Percentiles rank a stretch among this genome's conserved stretches.
These are phyloP conservation scores for Gnathonemus echidnorhynchus DNA, from an alignment of 2,113 vertebrate species.

Conservation along the genomic window DNA sequence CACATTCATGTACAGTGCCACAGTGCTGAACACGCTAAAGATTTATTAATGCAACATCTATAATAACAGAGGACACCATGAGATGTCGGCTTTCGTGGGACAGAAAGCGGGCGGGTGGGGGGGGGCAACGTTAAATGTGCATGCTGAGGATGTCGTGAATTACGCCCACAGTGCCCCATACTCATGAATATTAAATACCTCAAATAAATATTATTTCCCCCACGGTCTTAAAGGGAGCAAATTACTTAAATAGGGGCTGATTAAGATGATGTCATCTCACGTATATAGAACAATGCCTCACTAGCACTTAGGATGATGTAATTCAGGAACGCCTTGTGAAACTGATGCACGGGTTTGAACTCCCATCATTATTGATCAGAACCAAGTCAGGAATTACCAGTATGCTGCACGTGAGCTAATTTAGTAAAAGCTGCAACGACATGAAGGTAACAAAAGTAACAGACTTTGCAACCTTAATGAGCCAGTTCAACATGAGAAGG, in stretches of 20 bases:
- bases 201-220: conserved; percentile 63
- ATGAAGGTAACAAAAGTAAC: not conserved
- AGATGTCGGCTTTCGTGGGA: not conserved
- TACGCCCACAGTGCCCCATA: conserved; percentile 38
- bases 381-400: conserved; percentile 44
- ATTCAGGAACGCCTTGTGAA: conserved; percentile 65
- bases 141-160: conserved; percentile 17
- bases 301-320: conserved; percentile 63
- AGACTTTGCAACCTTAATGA: not conserved
- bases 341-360: conserved; percentile 43
- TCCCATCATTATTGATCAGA: conserved; percentile 39
- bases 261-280: conserved; percentile 68
- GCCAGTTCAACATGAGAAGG: not conserved
- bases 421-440: conserved; percentile 24
- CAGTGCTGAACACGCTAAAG: not conserved
- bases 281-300: conserved; percentile 62
- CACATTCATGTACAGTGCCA: not conserved
- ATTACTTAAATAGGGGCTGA: conserved; percentile 64
- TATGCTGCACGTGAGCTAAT: conserved; percentile 41
- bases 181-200: conserved; percentile 69
- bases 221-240: conserved; percentile 56
- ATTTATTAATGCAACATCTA: conserved; percentile 9
- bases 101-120: not conserved
- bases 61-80: conserved; percentile 20
- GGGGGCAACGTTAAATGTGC: conserved; percentile 6